Base-by-base conservation (phyloP, 2,888 invertebrate genomes). In the Chironomus riparius region DNA sequence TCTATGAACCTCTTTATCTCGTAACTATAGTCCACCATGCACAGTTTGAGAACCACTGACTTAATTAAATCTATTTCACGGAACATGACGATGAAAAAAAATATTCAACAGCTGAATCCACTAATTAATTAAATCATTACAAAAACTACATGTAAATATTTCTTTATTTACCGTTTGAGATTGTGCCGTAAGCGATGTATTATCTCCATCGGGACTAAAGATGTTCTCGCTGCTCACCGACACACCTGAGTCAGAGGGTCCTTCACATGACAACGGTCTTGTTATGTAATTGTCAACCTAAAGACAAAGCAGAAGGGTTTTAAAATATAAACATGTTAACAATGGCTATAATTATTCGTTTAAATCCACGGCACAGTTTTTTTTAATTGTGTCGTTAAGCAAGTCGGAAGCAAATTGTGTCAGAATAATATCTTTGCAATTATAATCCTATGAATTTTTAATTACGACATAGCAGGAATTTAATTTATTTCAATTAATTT, bases 221-320 rank as follows among this genome's bases (percentile, higher is more conserved):
- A 82, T 80, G 76, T 79, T 80, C 80, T 83, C 83, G 76, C 82
- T 81, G 79, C 81, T 83, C 71, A 83, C 79, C 77, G 83, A 82
- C 70, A 83, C 81, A 65, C 83, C 83, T 68, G 82, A 83, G 80
- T 83, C 83, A 79, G 81, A 78, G 79, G 81, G 82, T 78, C 82
- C 82, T 78, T 84, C 84, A 81, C 82, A 82, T 72, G 84, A 84
- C 80, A 82, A 81, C 76, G 84, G 84, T 78, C 84, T 15, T n/a
- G 74, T 68, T 22, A 74, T 74, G 22, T 82, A 82, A 76, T 82
- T 81, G 80, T 82, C 82, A 80, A 82, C 81, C 84, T 84, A n/a
- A 22, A 65, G 22, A 12, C 18, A 22, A 24, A 12, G 22, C 3
- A 22, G 4, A 2, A 65, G 13, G 15, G 18, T 7, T 56, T 3